Percentiles rank a stretch among this genome's conserved stretches.
These are phyloP conservation scores for Epistrophe eligans DNA, from an alignment of 2,888 invertebrate genomes.

Conservation along the genomic window DNA sequence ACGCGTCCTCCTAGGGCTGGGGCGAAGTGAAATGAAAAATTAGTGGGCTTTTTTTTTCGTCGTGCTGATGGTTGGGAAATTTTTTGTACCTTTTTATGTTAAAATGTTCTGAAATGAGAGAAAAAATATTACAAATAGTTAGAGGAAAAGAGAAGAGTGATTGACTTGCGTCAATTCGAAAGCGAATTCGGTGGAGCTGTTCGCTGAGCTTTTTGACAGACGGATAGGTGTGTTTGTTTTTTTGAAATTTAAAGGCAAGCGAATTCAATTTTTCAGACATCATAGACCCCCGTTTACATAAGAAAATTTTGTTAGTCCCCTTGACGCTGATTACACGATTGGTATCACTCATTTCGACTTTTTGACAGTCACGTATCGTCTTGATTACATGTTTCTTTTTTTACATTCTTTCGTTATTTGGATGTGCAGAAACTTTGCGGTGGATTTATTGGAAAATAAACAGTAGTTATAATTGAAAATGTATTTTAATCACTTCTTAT, in stretches of 20 bases:
- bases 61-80: slow-evolving; percentile 4
- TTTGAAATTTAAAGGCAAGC: not conserved
- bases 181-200: slow-evolving; percentile 20
- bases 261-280: not conserved
- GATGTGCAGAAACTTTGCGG: too few relatives aligned
- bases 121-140: not conserved
- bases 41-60: slow-evolving; percentile 22
- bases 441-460: too few relatives aligned
- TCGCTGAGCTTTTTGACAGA: slow-evolving; percentile 20
- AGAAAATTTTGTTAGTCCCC: too few relatives aligned
- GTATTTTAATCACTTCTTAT: too few relatives aligned
- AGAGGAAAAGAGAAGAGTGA: not conserved
- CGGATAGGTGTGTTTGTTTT: slow-evolving; percentile 36
- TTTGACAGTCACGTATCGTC: too few relatives aligned
- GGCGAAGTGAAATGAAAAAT: slow-evolving; percentile 64
- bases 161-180: not conserved
- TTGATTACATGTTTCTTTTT: too few relatives aligned
- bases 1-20: slow-evolving; percentile 73
- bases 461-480: too few relatives aligned
- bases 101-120: slow-evolving; percentile 19
- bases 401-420: too few relatives aligned
- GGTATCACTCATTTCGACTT: too few relatives aligned
- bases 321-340: too few relatives aligned
- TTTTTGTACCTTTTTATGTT: slow-evolving; percentile 22
- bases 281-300: too few relatives aligned